Percentiles rank a stretch among this genome's conserved stretches.
phyloP scores from a whole-genome alignment of 2,113 vertebrate genomes.

The Orientallactaga bullata region DNA sequence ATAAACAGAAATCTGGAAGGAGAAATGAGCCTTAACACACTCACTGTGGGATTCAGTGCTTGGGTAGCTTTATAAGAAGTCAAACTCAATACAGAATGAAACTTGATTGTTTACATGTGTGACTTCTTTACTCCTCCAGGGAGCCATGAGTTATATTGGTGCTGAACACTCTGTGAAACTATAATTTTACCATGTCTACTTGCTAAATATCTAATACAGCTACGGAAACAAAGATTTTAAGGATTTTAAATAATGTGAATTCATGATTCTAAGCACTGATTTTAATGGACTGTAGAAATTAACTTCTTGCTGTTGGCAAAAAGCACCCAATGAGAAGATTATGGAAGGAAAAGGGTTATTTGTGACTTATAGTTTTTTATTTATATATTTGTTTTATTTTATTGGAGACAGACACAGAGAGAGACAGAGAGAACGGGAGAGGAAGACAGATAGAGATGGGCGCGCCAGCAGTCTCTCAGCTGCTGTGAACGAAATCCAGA shows the following conservation, averaged over 20 bases:
- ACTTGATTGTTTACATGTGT: not conserved
- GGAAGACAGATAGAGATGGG: too few species aligned
- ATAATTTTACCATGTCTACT: not conserved
- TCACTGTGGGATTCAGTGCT: rapidly evolving
- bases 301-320: too few species aligned
- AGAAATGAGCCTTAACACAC: not conserved
- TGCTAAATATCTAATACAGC: not conserved
- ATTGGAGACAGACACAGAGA: too few species aligned
- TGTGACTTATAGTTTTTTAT: too few species aligned
- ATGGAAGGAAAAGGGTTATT: too few species aligned
- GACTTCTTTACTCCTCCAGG: not conserved
- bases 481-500: too few species aligned
- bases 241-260: not conserved
- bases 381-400: too few species aligned
- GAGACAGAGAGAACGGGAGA: too few species aligned
- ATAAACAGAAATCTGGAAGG: not conserved
- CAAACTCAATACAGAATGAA: not conserved
- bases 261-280: not conserved
- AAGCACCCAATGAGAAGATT: too few species aligned
- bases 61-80: not conserved
- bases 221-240: not conserved
- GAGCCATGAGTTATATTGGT: not conserved
- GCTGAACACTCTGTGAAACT: not conserved
- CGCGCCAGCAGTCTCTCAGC: too few species aligned
- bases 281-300: not conserved